Evolutionary conservation across 1,140 invertebrate species (phyloP).

Genomic region (Yoshiicerus persimilis): DNA sequence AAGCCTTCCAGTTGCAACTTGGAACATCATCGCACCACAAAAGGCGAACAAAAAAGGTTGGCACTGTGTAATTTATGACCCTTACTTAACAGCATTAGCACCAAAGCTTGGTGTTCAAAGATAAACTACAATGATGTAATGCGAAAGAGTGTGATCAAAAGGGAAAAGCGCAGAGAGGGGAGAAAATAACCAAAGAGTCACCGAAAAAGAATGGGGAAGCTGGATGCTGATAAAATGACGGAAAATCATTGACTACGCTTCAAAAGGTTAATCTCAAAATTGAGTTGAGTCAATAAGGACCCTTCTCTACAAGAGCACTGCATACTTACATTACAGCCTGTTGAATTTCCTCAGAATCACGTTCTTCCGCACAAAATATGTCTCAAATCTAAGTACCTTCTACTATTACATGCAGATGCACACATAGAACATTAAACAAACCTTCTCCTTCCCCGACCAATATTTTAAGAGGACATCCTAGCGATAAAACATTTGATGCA

Average conservation of each 20-base stretch:
- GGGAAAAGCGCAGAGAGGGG: not conserved
- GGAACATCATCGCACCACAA: not conserved
- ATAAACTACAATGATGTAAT: slow-evolving; percentile 11
- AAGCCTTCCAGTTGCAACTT: not conserved
- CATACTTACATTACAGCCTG: not conserved
- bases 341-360: not conserved
- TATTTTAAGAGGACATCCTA: not conserved
- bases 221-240: slow-evolving; percentile 22
- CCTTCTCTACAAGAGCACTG: not conserved
- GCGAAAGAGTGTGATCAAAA: not conserved
- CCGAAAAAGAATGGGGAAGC: slow-evolving; percentile 18
- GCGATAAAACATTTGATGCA: not conserved
- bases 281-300: not conserved
- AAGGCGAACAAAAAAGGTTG: not conserved
- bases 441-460: not conserved
- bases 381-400: not conserved
- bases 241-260: slow-evolving; percentile 11
- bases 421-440: not conserved
- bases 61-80: slow-evolving; percentile 3
- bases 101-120: not conserved
- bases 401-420: not conserved
- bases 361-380: not conserved
- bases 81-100: not conserved
- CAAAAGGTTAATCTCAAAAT: slow-evolving; percentile 15
- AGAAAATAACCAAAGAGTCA: not conserved